Conservation (phyloP, 1,140 invertebrate species). For the Tetramorium alpestre region DNA sequence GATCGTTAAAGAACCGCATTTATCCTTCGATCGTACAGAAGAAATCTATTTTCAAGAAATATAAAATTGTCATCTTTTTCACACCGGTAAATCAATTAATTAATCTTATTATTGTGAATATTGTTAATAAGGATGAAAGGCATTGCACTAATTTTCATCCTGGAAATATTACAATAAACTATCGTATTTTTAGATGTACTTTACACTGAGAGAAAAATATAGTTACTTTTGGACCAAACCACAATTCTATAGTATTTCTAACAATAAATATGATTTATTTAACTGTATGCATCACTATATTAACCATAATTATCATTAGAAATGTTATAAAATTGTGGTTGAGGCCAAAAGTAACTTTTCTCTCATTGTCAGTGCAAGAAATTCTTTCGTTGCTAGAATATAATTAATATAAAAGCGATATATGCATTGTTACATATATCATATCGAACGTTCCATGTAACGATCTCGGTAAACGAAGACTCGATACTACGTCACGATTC, state of each 20-base stretch:
- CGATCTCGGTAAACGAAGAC: neutral
- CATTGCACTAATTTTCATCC: neutral
- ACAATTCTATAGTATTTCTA: too few species aligned
- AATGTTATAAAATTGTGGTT: too few species aligned
- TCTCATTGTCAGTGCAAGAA: neutral
- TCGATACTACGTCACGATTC: slow-evolving; percentile 42
- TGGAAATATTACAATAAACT: neutral
- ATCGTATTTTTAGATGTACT: neutral
- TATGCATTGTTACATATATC: neutral
- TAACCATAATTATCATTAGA: too few species aligned
- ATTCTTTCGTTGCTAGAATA: neutral
- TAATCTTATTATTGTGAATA: neutral
- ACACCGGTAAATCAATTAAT: slow-evolving; percentile 3
- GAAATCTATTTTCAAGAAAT: slow-evolving; percentile 8
- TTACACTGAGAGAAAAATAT: too few species aligned
- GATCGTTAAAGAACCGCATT: slow-evolving; percentile 2
- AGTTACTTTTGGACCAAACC: too few species aligned
- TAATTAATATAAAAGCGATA: neutral
- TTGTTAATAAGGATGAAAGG: neutral
- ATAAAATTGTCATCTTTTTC: neutral
- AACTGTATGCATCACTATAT: too few species aligned
- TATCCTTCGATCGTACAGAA: neutral
- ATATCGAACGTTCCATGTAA: neutral
- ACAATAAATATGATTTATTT: too few species aligned
- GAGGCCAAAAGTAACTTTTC: too few species aligned